Evolutionary conservation across 2,113 vertebrate species (phyloP).

Genomic region (Mormoops blainvillei): DNA sequence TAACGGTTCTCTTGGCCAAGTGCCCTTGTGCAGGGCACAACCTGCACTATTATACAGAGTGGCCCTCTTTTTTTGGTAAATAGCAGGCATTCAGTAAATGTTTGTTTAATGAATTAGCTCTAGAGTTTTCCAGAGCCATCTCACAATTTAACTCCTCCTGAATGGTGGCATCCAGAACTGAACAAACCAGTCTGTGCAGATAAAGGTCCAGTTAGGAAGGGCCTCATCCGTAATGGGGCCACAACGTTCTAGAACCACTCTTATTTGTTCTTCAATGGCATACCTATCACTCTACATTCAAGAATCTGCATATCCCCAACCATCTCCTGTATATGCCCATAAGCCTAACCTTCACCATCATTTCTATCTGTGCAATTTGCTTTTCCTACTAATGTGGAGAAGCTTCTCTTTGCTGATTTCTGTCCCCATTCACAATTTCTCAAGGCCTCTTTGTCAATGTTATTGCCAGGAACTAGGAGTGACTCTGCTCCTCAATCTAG

Average conservation of each 20-base stretch:
- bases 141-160: not conserved
- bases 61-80: not conserved
- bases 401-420: not conserved
- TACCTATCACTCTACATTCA: not conserved
- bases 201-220: not conserved
- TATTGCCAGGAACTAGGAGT: not conserved
- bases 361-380: not conserved
- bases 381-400: not conserved
- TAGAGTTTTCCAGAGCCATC: constrained; percentile 7
- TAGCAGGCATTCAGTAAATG: not conserved
- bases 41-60: not conserved
- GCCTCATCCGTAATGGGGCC: not conserved
- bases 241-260: not conserved
- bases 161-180: not conserved
- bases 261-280: not conserved
- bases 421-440: not conserved
- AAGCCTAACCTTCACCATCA: not conserved
- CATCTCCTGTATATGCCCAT: not conserved
- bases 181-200: not conserved
- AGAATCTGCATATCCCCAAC: not conserved
- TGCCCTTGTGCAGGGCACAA: not conserved
- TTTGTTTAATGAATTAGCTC: constrained; percentile 18
- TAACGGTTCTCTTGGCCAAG: not conserved
- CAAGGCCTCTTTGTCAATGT: not conserved
- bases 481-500: not conserved